Evolutionary conservation across 2,113 vertebrate species (phyloP).

Genomic region (Falcunculus frontatus): DNA sequence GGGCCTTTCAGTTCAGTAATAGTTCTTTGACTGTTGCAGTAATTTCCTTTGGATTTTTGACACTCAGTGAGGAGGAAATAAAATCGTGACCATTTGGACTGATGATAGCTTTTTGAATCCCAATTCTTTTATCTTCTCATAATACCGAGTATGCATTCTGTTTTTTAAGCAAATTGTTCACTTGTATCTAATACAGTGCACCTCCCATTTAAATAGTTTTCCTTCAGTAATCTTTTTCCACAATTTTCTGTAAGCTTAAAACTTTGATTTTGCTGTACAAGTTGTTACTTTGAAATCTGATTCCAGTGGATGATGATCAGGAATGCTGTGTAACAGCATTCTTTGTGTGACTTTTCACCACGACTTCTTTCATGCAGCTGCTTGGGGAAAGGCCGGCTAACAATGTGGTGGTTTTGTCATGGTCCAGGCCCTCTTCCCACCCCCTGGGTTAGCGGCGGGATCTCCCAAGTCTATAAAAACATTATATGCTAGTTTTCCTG

Average conservation of each 20-base stretch:
- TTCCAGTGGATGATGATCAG: slow-evolving; percentile 57
- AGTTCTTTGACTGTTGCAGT: not conserved
- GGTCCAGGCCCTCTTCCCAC: not conserved
- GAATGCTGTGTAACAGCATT: slow-evolving; percentile 73
- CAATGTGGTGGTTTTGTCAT: slow-evolving; percentile 56
- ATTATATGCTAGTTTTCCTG: not conserved
- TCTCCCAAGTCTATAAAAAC: slow-evolving; percentile 41
- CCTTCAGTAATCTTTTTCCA: not conserved
- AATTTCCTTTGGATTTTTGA: not conserved
- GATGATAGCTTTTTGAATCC: not conserved
- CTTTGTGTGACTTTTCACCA: slow-evolving; percentile 67
- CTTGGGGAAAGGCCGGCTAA: slow-evolving; percentile 61
- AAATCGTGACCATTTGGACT: not conserved
- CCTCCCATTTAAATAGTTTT: not conserved
- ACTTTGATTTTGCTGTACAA: not conserved
- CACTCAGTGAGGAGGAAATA: not conserved
- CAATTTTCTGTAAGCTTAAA: not conserved
- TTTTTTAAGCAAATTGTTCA: not conserved
- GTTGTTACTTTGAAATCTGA: slow-evolving; percentile 65
- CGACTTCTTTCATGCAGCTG: slow-evolving; percentile 66
- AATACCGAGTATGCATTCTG: not conserved
- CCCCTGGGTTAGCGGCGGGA: not conserved
- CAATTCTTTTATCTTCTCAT: not conserved
- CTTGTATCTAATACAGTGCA: not conserved
- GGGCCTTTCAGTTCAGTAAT: not conserved